These are phyloP conservation scores for Drosophila truncata DNA, from an alignment of 1,140 invertebrate genomes.

Conservation along the genomic window DNA sequence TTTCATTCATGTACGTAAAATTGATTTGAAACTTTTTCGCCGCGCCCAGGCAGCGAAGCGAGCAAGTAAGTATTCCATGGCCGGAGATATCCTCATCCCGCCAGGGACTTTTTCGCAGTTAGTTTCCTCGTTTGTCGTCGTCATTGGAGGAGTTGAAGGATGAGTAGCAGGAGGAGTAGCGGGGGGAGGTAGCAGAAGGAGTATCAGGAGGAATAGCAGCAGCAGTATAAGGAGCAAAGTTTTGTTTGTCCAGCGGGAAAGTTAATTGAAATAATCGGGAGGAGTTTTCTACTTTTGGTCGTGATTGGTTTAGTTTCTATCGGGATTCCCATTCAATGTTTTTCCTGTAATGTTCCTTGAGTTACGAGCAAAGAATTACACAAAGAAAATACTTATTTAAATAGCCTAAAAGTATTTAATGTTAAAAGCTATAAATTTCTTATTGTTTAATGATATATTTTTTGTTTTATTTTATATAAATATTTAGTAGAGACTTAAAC, in stretches of 20 bases:
- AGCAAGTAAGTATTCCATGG: conserved; percentile 36
- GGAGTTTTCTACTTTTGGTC: conserved; percentile 62
- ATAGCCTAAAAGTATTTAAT: too few species aligned
- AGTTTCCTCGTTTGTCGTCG: conserved; percentile 31
- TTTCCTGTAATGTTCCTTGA: conserved; percentile 21
- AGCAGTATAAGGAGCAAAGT: conserved; percentile 6
- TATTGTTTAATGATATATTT: too few species aligned
- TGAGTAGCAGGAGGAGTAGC: neutral
- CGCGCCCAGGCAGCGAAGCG: conserved; percentile 50
- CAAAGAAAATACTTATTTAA: too few species aligned
- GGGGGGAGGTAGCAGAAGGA: too few species aligned
- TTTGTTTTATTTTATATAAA: too few species aligned
- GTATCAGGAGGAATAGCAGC: neutral
- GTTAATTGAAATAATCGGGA: conserved; percentile 79
- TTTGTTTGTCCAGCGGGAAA: conserved; percentile 56
- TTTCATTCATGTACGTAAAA: conserved; percentile 81
- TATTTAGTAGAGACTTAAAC: too few species aligned
- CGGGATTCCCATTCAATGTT: conserved; percentile 42
- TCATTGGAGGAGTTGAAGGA: neutral
- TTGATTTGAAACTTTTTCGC: conserved; percentile 75
- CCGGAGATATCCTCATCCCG: conserved; percentile 13
- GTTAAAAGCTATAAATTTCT: too few species aligned
- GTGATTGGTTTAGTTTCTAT: conserved; percentile 69
- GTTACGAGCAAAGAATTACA: neutral
- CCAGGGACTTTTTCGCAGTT: neutral